These are phyloP conservation scores for Scaptomyza pallida DNA, from an alignment of 1,140 invertebrate species.

Conservation along the genomic window DNA sequence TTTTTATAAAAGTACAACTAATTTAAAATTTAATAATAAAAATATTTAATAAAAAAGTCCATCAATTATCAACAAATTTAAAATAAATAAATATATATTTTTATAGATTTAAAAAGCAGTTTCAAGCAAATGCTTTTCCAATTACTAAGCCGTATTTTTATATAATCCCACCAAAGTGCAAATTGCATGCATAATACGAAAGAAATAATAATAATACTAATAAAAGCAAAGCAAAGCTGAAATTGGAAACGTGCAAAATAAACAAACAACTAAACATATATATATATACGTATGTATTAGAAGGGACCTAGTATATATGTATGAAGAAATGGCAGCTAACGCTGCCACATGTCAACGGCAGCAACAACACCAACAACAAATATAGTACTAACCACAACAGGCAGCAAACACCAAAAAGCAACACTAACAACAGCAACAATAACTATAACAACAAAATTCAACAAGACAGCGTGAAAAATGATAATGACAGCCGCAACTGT, in stretches of 20 bases:
- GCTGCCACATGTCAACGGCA: conserved; percentile 48
- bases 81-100: neutral
- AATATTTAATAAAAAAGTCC: neutral
- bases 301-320: neutral
- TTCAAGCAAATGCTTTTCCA: too few relatives aligned
- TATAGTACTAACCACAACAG: conserved; percentile 26
- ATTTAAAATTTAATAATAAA: neutral
- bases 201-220: neutral
- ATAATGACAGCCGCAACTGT: conserved; percentile 63
- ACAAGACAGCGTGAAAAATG: conserved; percentile 68
- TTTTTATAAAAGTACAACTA: too few relatives aligned
- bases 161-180: neutral
- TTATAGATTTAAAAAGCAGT: too few relatives aligned
- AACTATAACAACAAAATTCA: conserved; percentile 43
- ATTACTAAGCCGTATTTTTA: neutral
- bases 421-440: conserved; percentile 28
- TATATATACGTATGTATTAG: neutral
- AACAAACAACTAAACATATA: conserved; percentile 33
- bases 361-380: conserved; percentile 7
- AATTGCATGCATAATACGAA: neutral
- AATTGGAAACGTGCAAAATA: conserved; percentile 38
- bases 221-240: neutral
- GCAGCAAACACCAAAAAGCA: conserved; percentile 26
- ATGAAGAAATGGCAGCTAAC: conserved; percentile 6
- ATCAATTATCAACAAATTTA: neutral